These are phyloP conservation scores for Anoplophora glabripennis DNA, from an alignment of 1,140 invertebrate species.

Conservation along the genomic window DNA sequence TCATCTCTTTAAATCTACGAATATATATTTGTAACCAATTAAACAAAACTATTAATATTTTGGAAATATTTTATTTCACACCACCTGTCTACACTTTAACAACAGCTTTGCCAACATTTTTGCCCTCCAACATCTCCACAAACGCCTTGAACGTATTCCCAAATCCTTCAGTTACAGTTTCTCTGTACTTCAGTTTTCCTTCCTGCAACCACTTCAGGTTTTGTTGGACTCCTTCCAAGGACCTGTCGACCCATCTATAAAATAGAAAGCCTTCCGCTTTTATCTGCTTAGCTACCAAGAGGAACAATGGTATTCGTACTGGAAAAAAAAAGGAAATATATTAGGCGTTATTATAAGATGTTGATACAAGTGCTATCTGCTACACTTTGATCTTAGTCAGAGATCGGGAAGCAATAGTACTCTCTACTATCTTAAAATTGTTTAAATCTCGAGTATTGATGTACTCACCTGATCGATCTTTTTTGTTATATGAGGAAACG, in stretches of 20 bases:
- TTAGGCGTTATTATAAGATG: no score
- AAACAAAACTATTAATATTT: no score
- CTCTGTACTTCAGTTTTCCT: conserved; percentile 63
- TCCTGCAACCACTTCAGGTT: conserved; percentile 54
- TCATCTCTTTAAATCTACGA: no score
- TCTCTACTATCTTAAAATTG: no score
- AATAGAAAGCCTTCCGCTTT: conserved; percentile 64
- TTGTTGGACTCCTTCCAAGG: conserved; percentile 58
- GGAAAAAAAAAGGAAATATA: conserved; percentile 37
- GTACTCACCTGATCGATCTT: conserved; percentile 54
- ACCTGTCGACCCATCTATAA: conserved; percentile 54
- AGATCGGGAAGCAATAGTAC: no score
- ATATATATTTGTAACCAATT: no score
- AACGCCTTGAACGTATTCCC: conserved; percentile 68
- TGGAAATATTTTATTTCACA: no score
- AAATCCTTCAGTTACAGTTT: conserved; percentile 65
- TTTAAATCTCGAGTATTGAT: no score
- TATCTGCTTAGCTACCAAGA: conserved; percentile 49
- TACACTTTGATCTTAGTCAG: no score
- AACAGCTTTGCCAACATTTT: conserved; percentile 65
- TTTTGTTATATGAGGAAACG: conserved; percentile 58
- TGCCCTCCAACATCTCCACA: conserved; percentile 59
- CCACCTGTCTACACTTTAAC: conserved; percentile 49
- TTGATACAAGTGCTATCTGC: no score
- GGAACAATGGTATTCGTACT: conserved; percentile 13